Conservation (phyloP, 2,797 vertebrate genomes). For the Aldrovandia affinis region DNA sequence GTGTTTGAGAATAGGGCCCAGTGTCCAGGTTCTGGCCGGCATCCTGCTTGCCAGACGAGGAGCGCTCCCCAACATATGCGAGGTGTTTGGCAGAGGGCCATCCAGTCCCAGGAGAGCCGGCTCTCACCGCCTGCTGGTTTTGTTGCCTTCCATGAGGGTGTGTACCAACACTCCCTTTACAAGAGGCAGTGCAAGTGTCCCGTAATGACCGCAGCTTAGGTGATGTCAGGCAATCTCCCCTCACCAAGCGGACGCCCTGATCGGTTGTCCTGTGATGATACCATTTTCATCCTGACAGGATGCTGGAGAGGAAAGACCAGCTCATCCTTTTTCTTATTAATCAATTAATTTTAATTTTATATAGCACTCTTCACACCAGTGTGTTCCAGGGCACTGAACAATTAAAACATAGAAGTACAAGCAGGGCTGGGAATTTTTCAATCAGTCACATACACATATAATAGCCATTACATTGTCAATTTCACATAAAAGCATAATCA, state of each 20-base stretch:
- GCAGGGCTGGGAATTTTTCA: no score
- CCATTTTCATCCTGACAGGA: neutral
- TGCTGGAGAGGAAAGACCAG: neutral
- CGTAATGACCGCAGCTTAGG: constrained; percentile 19
- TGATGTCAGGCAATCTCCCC: neutral
- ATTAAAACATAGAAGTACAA: no score
- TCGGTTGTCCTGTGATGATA: neutral
- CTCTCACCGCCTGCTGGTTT: constrained; percentile 29
- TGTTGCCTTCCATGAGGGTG: constrained; percentile 33
- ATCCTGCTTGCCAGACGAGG: neutral
- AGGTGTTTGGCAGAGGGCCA: constrained; percentile 41
- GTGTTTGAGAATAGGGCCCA: neutral
- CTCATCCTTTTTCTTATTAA: no score
- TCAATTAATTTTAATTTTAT: no score
- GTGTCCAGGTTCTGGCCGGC: constrained; percentile 1
- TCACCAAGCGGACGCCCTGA: neutral
- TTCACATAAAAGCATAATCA: no score
- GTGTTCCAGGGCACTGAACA: no score
- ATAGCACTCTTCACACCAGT: no score
- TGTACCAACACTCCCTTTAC: neutral
- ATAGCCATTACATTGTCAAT: no score
- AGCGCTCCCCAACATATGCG: constrained; percentile 26
- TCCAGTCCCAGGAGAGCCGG: constrained; percentile 33
- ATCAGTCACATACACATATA: no score
- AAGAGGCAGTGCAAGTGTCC: constrained; percentile 40